Base-by-base conservation (phyloP, 2,113 vertebrate genomes). In the Terrapene triunguis region DNA sequence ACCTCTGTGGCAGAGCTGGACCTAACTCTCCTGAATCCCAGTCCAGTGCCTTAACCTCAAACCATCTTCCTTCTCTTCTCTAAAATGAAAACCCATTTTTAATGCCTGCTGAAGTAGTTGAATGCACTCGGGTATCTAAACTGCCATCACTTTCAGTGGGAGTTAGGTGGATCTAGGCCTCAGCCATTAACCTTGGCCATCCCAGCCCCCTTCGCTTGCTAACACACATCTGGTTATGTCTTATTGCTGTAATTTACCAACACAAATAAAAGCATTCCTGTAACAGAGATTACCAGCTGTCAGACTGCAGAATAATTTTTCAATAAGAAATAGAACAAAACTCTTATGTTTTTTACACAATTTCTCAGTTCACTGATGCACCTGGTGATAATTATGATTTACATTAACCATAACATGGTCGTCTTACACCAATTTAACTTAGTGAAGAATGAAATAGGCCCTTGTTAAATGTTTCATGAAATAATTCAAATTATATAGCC, bases 351-450 rank as follows among this genome's bases (percentile, higher is more conserved):
- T 97, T 97, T 96, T 94, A 89, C 84, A 89, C 83, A 89, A 93
- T 98, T 97, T 98, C 80, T 91, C 81, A 94, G 89, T 93, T 97
- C 95, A 97, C 84, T 89, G 94, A 93, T 96, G 95, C 91, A 97
- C 91, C 91, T 97, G 95, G 94, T 97, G 97, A 97, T 94, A 95
- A 97, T 94, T 93, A 86, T 90, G 90, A 95, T 88, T 97, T 95
- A 97, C 50, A 82, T 88, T 88, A 95, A 96, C 83, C 92, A 96
- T 94, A 96, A 91, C 50, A 91, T 51, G 85, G 89, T 80, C n/a
- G 84, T 96, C 91, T 97, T 97, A 74, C 93, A 92, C 76, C 94
- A 94, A 27, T 93, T 96, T 90, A 87, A 81, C 42, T 95, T 94
- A 92, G 91, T 82, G 89, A 96, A 96, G 96, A 97, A 89, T 87